Percentiles rank a stretch among this genome's conserved stretches.
Evolutionary conservation across 2,113 vertebrate species (phyloP).

Genomic region (Pachypanchax playfairii): DNA sequence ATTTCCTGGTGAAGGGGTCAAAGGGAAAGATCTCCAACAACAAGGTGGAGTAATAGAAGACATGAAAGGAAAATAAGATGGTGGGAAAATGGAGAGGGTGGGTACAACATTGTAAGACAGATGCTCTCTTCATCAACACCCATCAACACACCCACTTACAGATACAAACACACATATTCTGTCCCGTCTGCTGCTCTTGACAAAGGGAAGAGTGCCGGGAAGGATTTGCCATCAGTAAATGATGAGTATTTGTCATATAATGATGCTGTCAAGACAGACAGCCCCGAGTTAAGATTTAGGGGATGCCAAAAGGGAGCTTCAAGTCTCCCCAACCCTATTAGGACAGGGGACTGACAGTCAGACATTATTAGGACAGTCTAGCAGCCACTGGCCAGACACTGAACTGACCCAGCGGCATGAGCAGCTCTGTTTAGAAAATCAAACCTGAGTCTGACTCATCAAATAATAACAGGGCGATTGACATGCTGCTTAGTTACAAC

Average conservation of each 20-base stretch:
- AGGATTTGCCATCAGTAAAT: slow-evolving; percentile 56
- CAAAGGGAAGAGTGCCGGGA: slow-evolving; percentile 32
- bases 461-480: slow-evolving; percentile 18
- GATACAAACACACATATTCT: not conserved
- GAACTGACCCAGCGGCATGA: slow-evolving; percentile 51
- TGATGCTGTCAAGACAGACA: slow-evolving; percentile 38
- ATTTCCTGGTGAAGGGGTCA: slow-evolving; percentile 47
- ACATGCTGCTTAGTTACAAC: not conserved
- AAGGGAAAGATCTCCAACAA: slow-evolving; percentile 40
- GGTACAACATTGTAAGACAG: slow-evolving; percentile 42
- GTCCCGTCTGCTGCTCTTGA: slow-evolving; percentile 31
- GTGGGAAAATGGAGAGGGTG: slow-evolving; percentile 21
- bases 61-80: slow-evolving; percentile 20
- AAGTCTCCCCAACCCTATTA: slow-evolving; percentile 55
- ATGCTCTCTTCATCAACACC: slow-evolving; percentile 31
- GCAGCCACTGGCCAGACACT: slow-evolving; percentile 39
- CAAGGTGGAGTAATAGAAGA: slow-evolving; percentile 10
- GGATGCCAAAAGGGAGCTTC: slow-evolving; percentile 51
- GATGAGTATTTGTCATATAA: slow-evolving; percentile 61
- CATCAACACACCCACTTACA: slow-evolving; percentile 13
- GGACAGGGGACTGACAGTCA: slow-evolving; percentile 47
- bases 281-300: slow-evolving; percentile 53
- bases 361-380: slow-evolving; percentile 55
- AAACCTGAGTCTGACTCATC: slow-evolving; percentile 7
- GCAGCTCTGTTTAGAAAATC: slow-evolving; percentile 20